Base-by-base conservation (phyloP, 2,113 vertebrate species). In the Ptilorrhoa leucosticta region DNA sequence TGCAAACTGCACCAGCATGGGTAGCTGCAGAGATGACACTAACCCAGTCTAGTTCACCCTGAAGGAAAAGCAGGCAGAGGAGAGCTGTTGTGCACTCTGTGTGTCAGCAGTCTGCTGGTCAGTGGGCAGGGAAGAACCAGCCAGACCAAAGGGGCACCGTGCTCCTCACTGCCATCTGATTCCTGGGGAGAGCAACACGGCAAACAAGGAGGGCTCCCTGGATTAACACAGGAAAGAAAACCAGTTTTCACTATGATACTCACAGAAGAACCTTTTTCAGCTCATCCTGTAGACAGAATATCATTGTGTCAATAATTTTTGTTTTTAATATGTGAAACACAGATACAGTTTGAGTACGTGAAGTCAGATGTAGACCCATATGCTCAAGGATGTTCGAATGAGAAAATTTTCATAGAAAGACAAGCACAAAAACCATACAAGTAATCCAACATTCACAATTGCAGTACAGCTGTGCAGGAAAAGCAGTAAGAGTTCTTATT, bases 61-160 rank as follows among this genome's bases (percentile, higher is more conserved):
- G 31, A 35, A 72, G 78, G 24, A 53, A 71, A 92, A 27, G 1
- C 45, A 51, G 37, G 31, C 31, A 35, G 45, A 61, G 33, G 3
- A 23, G 20, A 51, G 16, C 12, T 39, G 7, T 5, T 72, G 61
- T 15, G 50, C 6, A 3, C 0, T 7, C 5, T 22, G 12, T 14
- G 10, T n/a, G 33, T 5, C 54, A 73, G 60, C n/a, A 40, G 5
- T 2, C 75, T 73, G 60, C 28, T 9, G 23, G 26, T 8, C 31
- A 28, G 5, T 7, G 53, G 14, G 5, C 21, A 54, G 19, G 16
- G 5, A 21, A 72, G 44, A 4, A 42, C 15, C 27, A 11, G 83
- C 6, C 17, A 63, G n/a, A 12, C 1, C 35, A 50, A 51, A 3
- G 1, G 6, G 10, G 2, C 16, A 57, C 53, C 4, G 0, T 7